phyloP scores from a whole-genome alignment of 2,888 invertebrate genomes.

The Drosophila cognata region DNA sequence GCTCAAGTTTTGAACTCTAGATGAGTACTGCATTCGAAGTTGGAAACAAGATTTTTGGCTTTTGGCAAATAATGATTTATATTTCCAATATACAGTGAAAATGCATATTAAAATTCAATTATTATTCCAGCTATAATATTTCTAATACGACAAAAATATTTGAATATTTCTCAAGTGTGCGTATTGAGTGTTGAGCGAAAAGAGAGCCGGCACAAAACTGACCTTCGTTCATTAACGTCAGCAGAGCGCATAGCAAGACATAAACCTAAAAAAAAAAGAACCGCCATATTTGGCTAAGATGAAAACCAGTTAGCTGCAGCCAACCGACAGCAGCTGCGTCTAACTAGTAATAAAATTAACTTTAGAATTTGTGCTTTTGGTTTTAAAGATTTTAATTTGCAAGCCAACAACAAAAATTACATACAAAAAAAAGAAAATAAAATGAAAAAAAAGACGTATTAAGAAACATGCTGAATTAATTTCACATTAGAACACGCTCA shows the following conservation, averaged over 20 bases:
- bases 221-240: conserved; percentile 77
- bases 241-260: conserved; percentile 65
- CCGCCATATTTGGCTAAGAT: conserved; percentile 64
- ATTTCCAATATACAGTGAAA: not conserved
- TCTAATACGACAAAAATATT: not conserved
- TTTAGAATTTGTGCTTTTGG: conserved; percentile 54
- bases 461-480: conserved; percentile 69
- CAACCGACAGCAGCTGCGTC: conserved; percentile 50
- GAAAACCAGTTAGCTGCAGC: conserved; percentile 71
- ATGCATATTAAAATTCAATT: not conserved
- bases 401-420: conserved; percentile 31
- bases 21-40: not conserved
- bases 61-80: not conserved
- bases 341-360: conserved; percentile 68
- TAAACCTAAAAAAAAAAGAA: conserved; percentile 63
- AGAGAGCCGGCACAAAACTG: conserved; percentile 57
- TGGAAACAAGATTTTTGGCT: not conserved
- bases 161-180: not conserved
- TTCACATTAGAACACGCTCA: conserved; percentile 80
- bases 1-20: not conserved
- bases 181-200: conserved; percentile 5
- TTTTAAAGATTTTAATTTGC: conserved; percentile 53
- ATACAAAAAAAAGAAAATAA: conserved; percentile 20
- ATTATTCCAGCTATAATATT: not conserved
- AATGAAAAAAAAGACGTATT: conserved; percentile 36